Base-by-base conservation (phyloP, 2,888 invertebrate species). In the Hydrotaea cyrtoneurina region DNA sequence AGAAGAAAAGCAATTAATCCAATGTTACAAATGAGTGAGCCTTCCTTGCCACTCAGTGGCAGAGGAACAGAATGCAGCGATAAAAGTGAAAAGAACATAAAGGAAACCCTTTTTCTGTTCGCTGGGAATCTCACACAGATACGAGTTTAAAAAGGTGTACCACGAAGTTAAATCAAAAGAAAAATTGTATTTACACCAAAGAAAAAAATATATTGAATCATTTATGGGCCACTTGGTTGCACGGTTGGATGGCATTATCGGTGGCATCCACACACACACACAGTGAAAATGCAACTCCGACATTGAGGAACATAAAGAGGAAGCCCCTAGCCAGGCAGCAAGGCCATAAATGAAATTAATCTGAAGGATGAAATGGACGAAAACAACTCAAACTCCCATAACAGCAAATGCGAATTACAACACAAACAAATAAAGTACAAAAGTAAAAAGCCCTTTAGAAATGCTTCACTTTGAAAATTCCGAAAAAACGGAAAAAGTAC, bases 311-410 rank as follows among this genome's bases (percentile, higher is more conserved):
- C 8, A 21, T 3, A 21, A 23, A 15, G 55, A 21, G 10, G 55
- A 23, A 59, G 26, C 39, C 39, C 7, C 11, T 13, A 10, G 11
- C 39, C 4, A 59, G 59, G 3, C 7, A 15, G 59, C 13, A 13
- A 2, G 59, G 2, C 23, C 15, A 11, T 11, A 26, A 59, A 59
- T 26, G 26, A 26, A 59, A 59, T 59, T 59, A 59, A 59, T 59
- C 31, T 59, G 59, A 23, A 59, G 59, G 59, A 59, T 59, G 11
- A 59, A 59, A 59, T 26, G 26, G 59, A 59, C 26, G 59, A 26
- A 59, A 53, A 59, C 31, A 2, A 23, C 23, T 23, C 59, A 26
- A 26, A 26, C 59, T 59, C 59, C 26, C 23, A 59, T 59, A 59
- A 59, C 59, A 59, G 59, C 23, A 59, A 26, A 23, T 26, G 59